These are phyloP conservation scores for Amphimedon queenslandica DNA, from an alignment of 37 sponge, comb jelly and placozoan genomes.

Conservation along the genomic window DNA sequence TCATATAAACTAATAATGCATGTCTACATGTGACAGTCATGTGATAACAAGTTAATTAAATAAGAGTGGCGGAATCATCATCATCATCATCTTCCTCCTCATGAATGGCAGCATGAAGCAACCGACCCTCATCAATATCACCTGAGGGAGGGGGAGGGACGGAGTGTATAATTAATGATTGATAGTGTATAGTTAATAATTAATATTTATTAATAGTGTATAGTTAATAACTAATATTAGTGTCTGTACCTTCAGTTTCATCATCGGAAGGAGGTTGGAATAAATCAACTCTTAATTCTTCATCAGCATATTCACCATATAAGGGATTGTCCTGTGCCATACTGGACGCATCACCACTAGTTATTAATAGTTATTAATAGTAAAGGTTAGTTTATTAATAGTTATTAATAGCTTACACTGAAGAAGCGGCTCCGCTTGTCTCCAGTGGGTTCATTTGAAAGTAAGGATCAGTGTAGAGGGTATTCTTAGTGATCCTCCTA, in stretches of 20 bases:
- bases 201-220: background rate
- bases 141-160: too few species aligned
- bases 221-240: background rate
- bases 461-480: background rate
- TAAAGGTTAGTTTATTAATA: background rate
- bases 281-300: constrained; percentile 59
- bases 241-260: constrained; percentile 42
- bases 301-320: constrained; percentile 44
- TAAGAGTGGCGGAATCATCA: constrained; percentile 57
- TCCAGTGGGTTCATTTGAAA: background rate
- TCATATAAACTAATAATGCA: too few species aligned
- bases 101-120: constrained; percentile 52
- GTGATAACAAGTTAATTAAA: too few species aligned
- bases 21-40: too few species aligned
- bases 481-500: background rate
- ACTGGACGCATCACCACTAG: constrained; percentile 38
- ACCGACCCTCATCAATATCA: constrained; percentile 17
- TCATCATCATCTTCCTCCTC: constrained; percentile 62
- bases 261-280: constrained; percentile 18
- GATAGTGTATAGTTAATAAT: background rate
- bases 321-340: constrained; percentile 47
- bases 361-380: background rate
- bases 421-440: background rate
- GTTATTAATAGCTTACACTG: background rate
- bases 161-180: background rate